Conservation (phyloP, 2,888 invertebrate genomes). For the Lasioglossum calceatum region DNA sequence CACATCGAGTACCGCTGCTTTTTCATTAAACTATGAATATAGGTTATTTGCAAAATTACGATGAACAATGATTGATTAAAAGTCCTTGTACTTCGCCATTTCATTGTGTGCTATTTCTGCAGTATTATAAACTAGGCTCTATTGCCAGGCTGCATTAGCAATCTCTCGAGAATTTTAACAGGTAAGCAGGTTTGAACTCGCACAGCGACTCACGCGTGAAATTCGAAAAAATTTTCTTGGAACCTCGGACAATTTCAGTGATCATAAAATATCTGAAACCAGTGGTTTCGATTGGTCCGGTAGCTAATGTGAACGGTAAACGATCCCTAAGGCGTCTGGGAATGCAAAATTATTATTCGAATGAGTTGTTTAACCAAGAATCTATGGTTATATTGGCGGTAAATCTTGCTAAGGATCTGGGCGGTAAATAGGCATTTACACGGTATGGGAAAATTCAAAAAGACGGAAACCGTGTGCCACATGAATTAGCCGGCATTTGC, state of each 20-base stretch:
- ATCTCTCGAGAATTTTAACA: neutral
- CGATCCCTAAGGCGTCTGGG: neutral
- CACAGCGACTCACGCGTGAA: neutral
- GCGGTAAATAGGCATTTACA: neutral
- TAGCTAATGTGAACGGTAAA: neutral
- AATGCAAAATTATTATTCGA: neutral
- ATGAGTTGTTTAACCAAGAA: neutral
- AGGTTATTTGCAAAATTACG: neutral
- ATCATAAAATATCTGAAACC: neutral
- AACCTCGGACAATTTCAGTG: neutral
- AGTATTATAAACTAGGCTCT: neutral
- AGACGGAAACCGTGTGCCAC: conserved; percentile 5
- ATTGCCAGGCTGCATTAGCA: neutral
- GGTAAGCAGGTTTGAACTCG: neutral
- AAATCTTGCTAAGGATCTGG: neutral
- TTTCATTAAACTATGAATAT: neutral
- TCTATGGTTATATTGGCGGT: neutral
- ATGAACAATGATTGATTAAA: neutral
- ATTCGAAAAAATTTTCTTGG: neutral
- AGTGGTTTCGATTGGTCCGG: no score
- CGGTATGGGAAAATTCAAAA: neutral
- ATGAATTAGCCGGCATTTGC: conserved; percentile 1
- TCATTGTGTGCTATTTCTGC: neutral
- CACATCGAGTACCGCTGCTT: no score
- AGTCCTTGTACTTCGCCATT: neutral